Percentiles rank a stretch among this genome's conserved stretches.
These are phyloP conservation scores for Dallia pectoralis DNA, from an alignment of 2,797 vertebrate genomes.

Conservation along the genomic window DNA sequence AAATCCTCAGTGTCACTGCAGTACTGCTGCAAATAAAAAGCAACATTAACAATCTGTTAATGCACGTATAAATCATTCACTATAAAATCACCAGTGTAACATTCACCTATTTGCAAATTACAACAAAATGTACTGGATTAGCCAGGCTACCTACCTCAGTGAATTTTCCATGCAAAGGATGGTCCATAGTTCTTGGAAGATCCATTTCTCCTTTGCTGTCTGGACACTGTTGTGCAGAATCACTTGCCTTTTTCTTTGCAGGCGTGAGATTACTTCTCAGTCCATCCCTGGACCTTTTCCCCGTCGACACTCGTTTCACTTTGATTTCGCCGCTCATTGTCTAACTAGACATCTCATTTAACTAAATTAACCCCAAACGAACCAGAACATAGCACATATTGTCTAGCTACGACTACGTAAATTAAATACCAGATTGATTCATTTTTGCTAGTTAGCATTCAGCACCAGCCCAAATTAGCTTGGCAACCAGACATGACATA, in stretches of 20 bases:
- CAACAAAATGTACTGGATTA: too few species aligned
- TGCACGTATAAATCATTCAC: neutral
- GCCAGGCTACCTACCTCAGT: constrained; percentile 39
- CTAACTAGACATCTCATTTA: neutral
- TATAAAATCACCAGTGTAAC: neutral
- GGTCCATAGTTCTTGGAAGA: constrained; percentile 27
- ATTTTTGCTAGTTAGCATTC: too few species aligned
- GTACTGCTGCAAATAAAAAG: constrained; percentile 61
- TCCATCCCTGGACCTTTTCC: constrained; percentile 62
- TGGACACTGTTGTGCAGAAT: constrained; percentile 20
- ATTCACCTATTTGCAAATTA: neutral
- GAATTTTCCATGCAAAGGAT: constrained; percentile 8
- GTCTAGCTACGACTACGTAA: neutral
- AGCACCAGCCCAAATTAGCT: too few species aligned
- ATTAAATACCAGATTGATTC: too few species aligned
- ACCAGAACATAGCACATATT: neutral
- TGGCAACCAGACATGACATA: too few species aligned
- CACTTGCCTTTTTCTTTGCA: constrained; percentile 39
- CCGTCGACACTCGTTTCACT: constrained; percentile 60
- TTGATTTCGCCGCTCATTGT: constrained; percentile 59
- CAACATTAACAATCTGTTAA: neutral
- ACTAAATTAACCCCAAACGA: neutral
- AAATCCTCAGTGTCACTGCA: constrained; percentile 84
- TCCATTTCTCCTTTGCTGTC: neutral
- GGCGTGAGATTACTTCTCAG: constrained; percentile 54